Base-by-base conservation (phyloP, 1,140 invertebrate species). In the Lucilia cuprina region DNA sequence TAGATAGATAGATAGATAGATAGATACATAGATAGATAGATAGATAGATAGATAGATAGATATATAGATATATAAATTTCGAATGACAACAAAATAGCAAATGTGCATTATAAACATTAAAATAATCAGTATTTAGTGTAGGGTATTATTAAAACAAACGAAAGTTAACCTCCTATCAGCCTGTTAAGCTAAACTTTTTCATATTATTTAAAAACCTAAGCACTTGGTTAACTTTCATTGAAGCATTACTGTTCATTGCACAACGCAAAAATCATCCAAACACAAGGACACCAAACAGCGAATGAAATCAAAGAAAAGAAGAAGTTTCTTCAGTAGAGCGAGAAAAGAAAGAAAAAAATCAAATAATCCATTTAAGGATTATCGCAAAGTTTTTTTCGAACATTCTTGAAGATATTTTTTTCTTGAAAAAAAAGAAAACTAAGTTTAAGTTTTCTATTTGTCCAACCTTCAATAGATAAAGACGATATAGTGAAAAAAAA, bases 201-300 rank as follows among this genome's bases (percentile, higher is more conserved):
- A n/a, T 34, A 75, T 75, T 75, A 75, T 75, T 75, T 75, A 19
- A 41, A 41, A 78, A 78, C 34, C 75, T 78, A 41, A 78, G 19
- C 75, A 78, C 34, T 78, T 78, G 75, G 75, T 78, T 78, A 78
- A 78, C 75, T 78, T 78, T n/a, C 75, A 78, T 17, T 78, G 75
- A 78, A 78, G 75, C 75, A 78, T 78, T 35, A 41, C 75, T n/a
- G 75, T 78, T 78, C 14, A 17, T 60, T 5, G 55, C n/a, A n/a
- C 55, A 60, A 10, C 13, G 3, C 55, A 17, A 17, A 2, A n/a
- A n/a, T n/a, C n/a, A n/a, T n/a, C 2, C 13, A 70, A 5, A 70
- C n/a, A 55, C 10, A 55, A 55, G 1, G 5, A 70, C 8, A 9
- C 19, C n/a, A 70, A 70, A 70, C 7, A 21, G 19, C n/a, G n/a